phyloP scores from a whole-genome alignment of 2,113 vertebrate genomes.

The Pygoscelis adeliae region DNA sequence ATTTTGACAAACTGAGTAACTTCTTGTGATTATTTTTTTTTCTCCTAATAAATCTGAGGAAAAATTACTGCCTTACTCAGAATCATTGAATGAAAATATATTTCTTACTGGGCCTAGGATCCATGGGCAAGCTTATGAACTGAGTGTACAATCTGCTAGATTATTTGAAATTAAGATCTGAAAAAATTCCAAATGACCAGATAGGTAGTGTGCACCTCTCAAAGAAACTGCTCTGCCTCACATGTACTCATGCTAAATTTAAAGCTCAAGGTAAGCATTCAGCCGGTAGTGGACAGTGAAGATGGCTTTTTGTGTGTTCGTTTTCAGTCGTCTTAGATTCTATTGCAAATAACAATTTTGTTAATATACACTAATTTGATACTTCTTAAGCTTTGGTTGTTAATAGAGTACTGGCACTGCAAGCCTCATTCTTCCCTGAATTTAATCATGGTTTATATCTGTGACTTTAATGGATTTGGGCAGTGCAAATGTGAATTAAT shows the following conservation, averaged over 20 bases:
- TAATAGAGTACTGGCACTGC: background rate
- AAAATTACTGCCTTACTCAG: background rate
- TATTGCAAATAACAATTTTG: fast-evolving
- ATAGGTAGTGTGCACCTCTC: background rate
- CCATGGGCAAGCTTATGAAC: background rate
- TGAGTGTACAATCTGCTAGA: background rate
- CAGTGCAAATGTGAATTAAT: background rate
- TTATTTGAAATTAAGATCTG: background rate
- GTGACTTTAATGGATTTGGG: background rate
- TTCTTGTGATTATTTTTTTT: background rate
- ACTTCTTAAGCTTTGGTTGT: fast-evolving
- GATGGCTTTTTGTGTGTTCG: fast-evolving
- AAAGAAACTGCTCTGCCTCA: background rate
- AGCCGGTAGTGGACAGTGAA: background rate
- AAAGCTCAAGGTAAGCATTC: background rate
- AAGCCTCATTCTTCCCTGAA: background rate
- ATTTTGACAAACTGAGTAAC: too few species aligned
- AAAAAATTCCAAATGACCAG: background rate
- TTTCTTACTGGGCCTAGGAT: background rate
- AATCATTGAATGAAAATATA: background rate
- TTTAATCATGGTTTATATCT: fast-evolving
- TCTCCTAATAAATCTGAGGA: background rate
- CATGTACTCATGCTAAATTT: too few species aligned
- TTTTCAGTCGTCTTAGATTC: too few species aligned
- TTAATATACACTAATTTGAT: fast-evolving